Evolutionary conservation across 2,888 invertebrate species (phyloP).

Genomic region (Cyclophora albipunctata): DNA sequence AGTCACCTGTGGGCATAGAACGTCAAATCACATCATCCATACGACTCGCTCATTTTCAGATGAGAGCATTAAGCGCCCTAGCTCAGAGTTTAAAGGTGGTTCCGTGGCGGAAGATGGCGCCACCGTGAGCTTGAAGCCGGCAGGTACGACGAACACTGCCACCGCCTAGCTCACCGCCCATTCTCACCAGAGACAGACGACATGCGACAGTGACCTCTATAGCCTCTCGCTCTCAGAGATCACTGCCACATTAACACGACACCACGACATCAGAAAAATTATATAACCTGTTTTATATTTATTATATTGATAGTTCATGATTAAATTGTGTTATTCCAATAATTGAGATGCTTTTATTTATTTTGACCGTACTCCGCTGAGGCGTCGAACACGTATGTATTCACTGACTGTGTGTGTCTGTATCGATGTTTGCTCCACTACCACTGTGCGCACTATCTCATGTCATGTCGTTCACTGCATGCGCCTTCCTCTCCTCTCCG

Average conservation of each 20-base stretch:
- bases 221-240: constrained; percentile 37
- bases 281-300: constrained; percentile 72
- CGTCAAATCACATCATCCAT: constrained; percentile 59
- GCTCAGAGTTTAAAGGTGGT: constrained; percentile 88
- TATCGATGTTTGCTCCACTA: constrained; percentile 71
- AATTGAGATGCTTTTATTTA: constrained; percentile 74
- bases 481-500: constrained; percentile 44
- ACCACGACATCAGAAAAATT: constrained; percentile 64
- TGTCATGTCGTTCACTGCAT: constrained; percentile 60
- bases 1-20: constrained; percentile 44
- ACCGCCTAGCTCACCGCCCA: constrained; percentile 66
- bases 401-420: constrained; percentile 71
- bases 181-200: constrained; percentile 56
- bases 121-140: constrained; percentile 46
- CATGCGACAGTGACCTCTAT: constrained; percentile 63
- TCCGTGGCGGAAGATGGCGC: constrained; percentile 66
- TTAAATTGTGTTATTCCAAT: constrained; percentile 75
- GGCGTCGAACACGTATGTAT: constrained; percentile 74
- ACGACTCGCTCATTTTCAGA: constrained; percentile 77
- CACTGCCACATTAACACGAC: constrained; percentile 67
- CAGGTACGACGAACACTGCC: constrained; percentile 66
- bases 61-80: constrained; percentile 88
- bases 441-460: constrained; percentile 64
- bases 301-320: constrained; percentile 70
- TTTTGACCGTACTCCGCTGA: constrained; percentile 73